These are phyloP conservation scores for Aselliscus stoliczkanus DNA, from an alignment of 2,797 vertebrate genomes.

Conservation along the genomic window DNA sequence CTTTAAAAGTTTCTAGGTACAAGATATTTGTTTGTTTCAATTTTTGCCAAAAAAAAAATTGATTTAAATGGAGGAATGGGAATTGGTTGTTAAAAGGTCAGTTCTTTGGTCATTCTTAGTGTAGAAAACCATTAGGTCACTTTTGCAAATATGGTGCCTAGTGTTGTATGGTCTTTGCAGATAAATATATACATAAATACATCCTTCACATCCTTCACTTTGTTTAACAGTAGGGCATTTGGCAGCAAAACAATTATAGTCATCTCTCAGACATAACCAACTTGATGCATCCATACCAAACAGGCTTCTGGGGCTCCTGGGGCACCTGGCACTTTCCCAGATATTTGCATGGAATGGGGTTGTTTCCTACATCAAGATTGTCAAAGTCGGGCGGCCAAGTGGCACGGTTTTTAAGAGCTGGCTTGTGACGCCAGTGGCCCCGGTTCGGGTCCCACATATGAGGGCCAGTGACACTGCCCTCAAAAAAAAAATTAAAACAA, in stretches of 20 bases:
- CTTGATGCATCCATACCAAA: neutral
- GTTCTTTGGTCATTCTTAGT: neutral
- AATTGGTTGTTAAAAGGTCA: neutral
- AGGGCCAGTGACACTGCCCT: too few species aligned
- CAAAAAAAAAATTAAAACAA: too few species aligned
- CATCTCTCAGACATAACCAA: neutral
- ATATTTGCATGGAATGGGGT: neutral
- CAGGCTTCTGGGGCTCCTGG: neutral
- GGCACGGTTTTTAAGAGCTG: too few species aligned
- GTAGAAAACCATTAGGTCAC: neutral
- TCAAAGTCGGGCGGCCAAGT: too few species aligned
- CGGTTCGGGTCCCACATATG: too few species aligned
- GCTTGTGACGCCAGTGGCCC: too few species aligned
- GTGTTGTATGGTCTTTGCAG: neutral
- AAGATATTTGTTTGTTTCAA: neutral
- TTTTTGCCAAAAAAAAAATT: neutral
- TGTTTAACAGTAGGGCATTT: neutral
- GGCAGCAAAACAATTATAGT: neutral
- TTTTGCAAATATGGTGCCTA: neutral
- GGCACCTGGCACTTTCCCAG: neutral
- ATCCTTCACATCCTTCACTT: neutral
- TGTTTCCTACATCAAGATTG: neutral
- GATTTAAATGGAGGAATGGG: neutral
- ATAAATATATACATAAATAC: neutral
- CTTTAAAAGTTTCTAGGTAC: neutral